These are phyloP conservation scores for Lasioglossum morio DNA, from an alignment of 2,888 invertebrate species.

Conservation along the genomic window DNA sequence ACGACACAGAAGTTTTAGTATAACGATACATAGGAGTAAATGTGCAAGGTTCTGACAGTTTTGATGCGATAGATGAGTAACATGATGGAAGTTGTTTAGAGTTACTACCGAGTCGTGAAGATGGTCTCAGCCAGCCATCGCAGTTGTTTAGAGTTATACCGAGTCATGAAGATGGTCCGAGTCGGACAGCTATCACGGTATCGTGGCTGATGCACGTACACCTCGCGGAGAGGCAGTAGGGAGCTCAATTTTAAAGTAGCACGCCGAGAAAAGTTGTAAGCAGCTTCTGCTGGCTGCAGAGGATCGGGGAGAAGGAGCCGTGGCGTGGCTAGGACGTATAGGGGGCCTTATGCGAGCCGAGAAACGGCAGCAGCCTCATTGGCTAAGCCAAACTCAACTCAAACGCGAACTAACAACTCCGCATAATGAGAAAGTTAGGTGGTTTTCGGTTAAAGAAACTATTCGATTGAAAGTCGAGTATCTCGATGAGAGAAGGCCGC, in stretches of 20 bases:
- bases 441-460: constrained; percentile 73
- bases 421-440: constrained; percentile 75
- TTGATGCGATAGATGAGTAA: neutral
- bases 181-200: neutral
- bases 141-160: neutral
- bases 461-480: constrained; percentile 70
- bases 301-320: constrained; percentile 60
- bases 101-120: neutral
- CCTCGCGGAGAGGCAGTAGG: neutral
- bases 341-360: constrained; percentile 43
- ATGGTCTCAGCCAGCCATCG: neutral
- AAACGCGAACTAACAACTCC: constrained; percentile 73
- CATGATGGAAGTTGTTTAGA: neutral
- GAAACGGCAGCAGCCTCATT: constrained; percentile 56
- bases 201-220: neutral
- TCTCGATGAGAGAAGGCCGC: constrained; percentile 39
- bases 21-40: no score
- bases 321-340: constrained; percentile 20
- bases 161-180: neutral
- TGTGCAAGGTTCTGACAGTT: neutral
- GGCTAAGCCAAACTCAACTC: constrained; percentile 72
- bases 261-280: constrained; percentile 73
- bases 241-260: constrained; percentile 69
- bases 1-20: no score
- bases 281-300: constrained; percentile 65